Evolutionary conservation across 2,888 invertebrate genomes (phyloP), one percentile per base, ranked within the genome.

Genomic region (Chymomyza fuscimana): DNA sequence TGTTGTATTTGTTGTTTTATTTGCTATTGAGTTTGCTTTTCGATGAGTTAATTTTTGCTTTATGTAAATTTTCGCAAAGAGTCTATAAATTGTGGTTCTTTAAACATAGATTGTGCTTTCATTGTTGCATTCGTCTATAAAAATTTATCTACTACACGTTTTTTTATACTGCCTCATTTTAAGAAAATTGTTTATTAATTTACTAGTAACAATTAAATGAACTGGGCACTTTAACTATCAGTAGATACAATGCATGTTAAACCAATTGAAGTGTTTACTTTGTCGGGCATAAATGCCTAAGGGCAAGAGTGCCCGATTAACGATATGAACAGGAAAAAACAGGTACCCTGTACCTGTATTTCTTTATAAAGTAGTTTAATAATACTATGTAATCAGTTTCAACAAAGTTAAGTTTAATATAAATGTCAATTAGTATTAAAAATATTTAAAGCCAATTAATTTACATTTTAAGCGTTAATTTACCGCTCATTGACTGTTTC

Each of bases 1-100:
- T 60, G 16, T 72, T 51, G 79, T 69, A 25, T 6, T 58, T 58
- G 25, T 25, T 25, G 58, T 19, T 54, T 54, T 19, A 10, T 54
- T 54, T 9, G 54, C 54, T 4, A 19, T 54, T 54, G 66, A 69
- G 63, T 62, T 63, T n/a, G 71, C 69, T 40, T 63, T 29, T 10
- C 51, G 51, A 10, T 58, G 58, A 58, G 25, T 22, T 58, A 25
- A 58, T 58, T 58, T 29, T 25, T 32, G 32, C 32, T 32, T 32
- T 25, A 58, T 58, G 58, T 25, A 58, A 58, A 58, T 58, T 10
- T 46, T 46, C 29, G 58, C 58, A 22, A 22, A 22, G 4, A 12
- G 40, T 46, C 12, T 46, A 46, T 46, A 46, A 12, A 3, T 46
- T 46, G 40, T 46, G 12, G 32, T 32, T 32, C 40, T 46, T 12